Conservation (phyloP, 30 jellyfish, hydroid and myxozoan species). For the Mastigias papua region DNA sequence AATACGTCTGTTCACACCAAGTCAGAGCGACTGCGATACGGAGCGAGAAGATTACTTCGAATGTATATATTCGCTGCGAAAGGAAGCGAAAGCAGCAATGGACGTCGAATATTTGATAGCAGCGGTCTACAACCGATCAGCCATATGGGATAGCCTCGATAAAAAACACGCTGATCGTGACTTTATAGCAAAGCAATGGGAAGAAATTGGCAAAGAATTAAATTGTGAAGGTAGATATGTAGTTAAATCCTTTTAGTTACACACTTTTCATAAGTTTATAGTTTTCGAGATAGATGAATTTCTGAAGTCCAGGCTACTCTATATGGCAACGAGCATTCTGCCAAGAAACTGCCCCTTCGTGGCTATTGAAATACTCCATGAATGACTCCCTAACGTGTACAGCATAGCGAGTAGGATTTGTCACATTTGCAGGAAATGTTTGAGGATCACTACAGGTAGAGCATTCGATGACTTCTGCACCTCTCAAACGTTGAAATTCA, state of each 20-base stretch:
- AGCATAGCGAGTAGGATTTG: constrained; percentile 26
- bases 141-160: no score
- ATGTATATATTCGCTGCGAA: background rate
- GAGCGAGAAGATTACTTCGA: constrained; percentile 3
- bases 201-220: no score
- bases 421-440: no score
- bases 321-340: no score
- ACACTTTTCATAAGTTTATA: background rate
- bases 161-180: no score
- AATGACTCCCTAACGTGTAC: constrained; percentile 38
- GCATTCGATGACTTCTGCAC: background rate
- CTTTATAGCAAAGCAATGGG: no score
- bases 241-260: background rate
- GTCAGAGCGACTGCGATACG: background rate
- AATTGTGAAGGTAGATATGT: no score
- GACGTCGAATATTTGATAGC: constrained; percentile 13
- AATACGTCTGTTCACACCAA: constrained; percentile 14
- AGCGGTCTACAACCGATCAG: background rate
- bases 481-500: constrained; percentile 10
- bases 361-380: no score
- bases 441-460: constrained; percentile 24
- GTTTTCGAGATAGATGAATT: background rate
- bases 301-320: background rate
- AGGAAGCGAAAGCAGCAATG: constrained; percentile 11
- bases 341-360: no score